Conservation (phyloP, 2,797 vertebrate species). For the Cephalopachus bancanus region DNA sequence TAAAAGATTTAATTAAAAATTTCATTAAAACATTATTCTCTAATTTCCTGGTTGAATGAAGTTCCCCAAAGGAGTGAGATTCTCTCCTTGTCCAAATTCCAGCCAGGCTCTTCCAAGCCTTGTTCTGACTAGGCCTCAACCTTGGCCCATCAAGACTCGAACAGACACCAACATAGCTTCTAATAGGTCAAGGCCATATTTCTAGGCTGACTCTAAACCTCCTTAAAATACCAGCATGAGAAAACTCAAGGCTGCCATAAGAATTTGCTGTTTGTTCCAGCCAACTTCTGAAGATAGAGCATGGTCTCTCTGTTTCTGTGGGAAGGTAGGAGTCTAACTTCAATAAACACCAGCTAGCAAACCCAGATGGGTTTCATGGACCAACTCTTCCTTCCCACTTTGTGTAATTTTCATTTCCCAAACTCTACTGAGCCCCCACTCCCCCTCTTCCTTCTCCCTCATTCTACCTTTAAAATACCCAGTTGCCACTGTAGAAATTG, state of each 20-base stretch:
- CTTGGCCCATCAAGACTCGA: background rate
- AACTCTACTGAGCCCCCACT: background rate
- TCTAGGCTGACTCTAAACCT: background rate
- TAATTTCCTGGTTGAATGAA: background rate
- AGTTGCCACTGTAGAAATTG: background rate
- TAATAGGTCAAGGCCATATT: background rate
- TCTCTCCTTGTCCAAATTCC: background rate
- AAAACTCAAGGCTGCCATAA: background rate
- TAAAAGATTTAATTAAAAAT: background rate
- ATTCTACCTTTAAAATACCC: background rate
- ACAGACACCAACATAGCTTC: background rate
- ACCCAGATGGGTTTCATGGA: background rate
- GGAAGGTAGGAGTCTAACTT: background rate
- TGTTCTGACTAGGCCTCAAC: background rate
- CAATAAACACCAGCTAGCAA: background rate
- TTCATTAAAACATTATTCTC: background rate
- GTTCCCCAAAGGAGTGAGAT: background rate
- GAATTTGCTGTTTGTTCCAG: background rate
- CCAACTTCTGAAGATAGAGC: background rate
- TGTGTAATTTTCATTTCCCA: background rate
- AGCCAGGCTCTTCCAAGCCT: background rate
- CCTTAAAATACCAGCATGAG: background rate
- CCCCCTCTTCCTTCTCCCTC: background rate
- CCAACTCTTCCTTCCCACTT: background rate
- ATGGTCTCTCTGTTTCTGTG: background rate